Conservation (phyloP, 1,140 invertebrate genomes). For the Yoshiicerus persimilis region DNA sequence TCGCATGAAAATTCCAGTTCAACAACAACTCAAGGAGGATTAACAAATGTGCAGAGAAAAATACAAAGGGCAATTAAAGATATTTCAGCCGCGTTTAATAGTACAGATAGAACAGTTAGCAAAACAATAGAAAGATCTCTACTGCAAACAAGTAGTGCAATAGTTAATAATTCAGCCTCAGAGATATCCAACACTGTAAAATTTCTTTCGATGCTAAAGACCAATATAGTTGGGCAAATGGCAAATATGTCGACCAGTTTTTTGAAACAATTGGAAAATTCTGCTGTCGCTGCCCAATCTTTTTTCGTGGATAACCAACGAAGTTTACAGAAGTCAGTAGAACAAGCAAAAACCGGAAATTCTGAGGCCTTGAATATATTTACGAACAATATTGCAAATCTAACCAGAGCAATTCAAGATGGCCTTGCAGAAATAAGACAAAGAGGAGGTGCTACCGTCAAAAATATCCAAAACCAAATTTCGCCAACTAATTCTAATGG, state of each 20-base stretch:
- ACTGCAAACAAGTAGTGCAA: not conserved
- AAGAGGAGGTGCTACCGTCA: not conserved
- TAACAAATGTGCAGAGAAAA: not conserved
- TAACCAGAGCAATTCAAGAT: not conserved
- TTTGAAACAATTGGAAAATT: not conserved
- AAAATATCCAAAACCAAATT: no score
- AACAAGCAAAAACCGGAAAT: not conserved
- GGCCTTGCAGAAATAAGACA: not conserved
- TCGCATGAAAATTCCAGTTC: not conserved
- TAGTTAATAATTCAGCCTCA: not conserved
- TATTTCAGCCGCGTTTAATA: not conserved
- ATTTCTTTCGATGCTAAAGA: not conserved
- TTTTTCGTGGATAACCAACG: not conserved
- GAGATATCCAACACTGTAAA: not conserved
- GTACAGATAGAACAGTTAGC: not conserved
- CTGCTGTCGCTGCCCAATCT: not conserved
- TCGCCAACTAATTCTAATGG: no score
- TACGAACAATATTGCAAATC: not conserved
- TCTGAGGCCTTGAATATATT: not conserved
- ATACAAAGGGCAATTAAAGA: not conserved
- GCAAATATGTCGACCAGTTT: not conserved
- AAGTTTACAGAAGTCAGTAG: not conserved
- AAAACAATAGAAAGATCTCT: not conserved
- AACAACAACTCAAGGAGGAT: not conserved
- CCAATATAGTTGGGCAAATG: not conserved